A percentile compares a stretch with the other conserved stretches of the same genome.
These are phyloP conservation scores for Scaptomyza polygonia DNA, from an alignment of 2,888 invertebrate species.

Conservation along the genomic window DNA sequence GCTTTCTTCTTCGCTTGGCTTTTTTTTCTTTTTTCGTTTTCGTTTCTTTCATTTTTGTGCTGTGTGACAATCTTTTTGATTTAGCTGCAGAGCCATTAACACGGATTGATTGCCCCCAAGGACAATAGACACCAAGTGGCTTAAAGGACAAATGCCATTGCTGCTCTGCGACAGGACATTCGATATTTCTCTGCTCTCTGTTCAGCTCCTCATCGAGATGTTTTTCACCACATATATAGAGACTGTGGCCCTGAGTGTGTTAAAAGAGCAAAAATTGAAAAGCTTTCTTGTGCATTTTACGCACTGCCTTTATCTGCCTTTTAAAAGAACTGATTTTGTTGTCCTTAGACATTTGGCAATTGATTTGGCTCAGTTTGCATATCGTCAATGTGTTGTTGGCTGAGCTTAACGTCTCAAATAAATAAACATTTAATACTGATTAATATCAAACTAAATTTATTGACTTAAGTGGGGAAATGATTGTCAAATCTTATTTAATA, in stretches of 20 bases:
- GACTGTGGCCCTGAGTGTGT: constrained; percentile 1
- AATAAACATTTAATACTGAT: constrained; percentile 25
- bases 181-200: background rate
- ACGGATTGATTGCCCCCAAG: constrained; percentile 78
- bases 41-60: constrained; percentile 11
- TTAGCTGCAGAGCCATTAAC: constrained; percentile 74
- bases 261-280: constrained; percentile 42
- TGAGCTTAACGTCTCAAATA: background rate
- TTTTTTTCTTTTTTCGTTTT: background rate
- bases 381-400: constrained; percentile 5
- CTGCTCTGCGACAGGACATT: constrained; percentile 45
- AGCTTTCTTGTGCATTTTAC: constrained; percentile 46
- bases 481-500: constrained; percentile 1
- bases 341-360: constrained; percentile 51
- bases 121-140: constrained; percentile 72
- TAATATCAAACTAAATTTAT: constrained; percentile 23
- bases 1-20: background rate
- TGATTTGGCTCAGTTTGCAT: constrained; percentile 46
- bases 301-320: constrained; percentile 35
- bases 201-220: constrained; percentile 12
- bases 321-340: background rate
- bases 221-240: constrained; percentile 27
- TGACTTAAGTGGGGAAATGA: background rate
- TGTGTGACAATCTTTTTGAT: constrained; percentile 69
- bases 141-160: constrained; percentile 67